Percentiles rank a stretch among this genome's conserved stretches.
phyloP scores from a whole-genome alignment of 1,140 invertebrate genomes.

The Piezodorus guildinii region DNA sequence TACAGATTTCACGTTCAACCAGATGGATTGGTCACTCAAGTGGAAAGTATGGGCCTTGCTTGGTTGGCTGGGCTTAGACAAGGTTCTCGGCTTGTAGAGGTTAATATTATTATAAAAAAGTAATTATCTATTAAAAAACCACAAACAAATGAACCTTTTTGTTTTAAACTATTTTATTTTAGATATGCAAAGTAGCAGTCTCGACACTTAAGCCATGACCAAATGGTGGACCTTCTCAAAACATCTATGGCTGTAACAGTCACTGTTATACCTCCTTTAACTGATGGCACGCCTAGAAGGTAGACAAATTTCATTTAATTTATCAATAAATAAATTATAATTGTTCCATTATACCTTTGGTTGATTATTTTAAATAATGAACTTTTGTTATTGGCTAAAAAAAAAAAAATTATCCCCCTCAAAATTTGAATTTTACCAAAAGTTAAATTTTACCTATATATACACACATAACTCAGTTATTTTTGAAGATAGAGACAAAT shows the following conservation, averaged over 20 bases:
- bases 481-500: too few relatives aligned
- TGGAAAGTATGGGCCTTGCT: slow-evolving; percentile 76
- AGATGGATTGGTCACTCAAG: slow-evolving; percentile 88
- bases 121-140: too few relatives aligned
- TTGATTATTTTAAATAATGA: too few relatives aligned
- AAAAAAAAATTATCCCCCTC: too few relatives aligned
- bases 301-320: slow-evolving; percentile 26
- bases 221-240: slow-evolving; percentile 86
- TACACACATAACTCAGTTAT: too few relatives aligned
- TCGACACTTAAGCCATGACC: slow-evolving; percentile 78
- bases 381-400: too few relatives aligned
- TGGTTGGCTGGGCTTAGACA: slow-evolving; percentile 80
- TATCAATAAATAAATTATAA: too few relatives aligned
- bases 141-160: too few relatives aligned
- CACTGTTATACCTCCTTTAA: slow-evolving; percentile 64
- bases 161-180: slow-evolving; percentile 22
- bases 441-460: too few relatives aligned
- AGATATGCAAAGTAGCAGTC: slow-evolving; percentile 80
- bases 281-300: slow-evolving; percentile 54
- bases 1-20: slow-evolving; percentile 78
- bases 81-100: slow-evolving; percentile 80
- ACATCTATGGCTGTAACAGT: slow-evolving; percentile 77
- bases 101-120: slow-evolving; percentile 30
- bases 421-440: too few relatives aligned
- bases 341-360: too few relatives aligned